phyloP scores from a whole-genome alignment of 2,797 vertebrate genomes.

The Pantherophis alleghaniensis region DNA sequence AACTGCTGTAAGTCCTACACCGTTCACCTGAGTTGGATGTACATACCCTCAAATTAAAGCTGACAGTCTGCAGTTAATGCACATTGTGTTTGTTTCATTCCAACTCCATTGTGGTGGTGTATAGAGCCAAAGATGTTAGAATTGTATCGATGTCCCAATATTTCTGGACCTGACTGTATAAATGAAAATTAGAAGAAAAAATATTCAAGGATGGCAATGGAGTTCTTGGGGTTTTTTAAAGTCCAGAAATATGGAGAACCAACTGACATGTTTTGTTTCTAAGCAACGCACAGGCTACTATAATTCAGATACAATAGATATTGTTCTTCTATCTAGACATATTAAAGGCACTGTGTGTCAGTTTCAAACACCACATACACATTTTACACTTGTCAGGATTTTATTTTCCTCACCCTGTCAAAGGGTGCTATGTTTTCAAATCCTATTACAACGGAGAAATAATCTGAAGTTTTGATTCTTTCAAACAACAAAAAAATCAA shows the following conservation, averaged over 20 bases:
- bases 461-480: conserved; percentile 32
- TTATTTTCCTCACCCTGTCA: background rate
- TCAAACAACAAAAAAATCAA: background rate
- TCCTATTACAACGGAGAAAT: conserved; percentile 19
- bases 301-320: conserved; percentile 37
- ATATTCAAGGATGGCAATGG: background rate
- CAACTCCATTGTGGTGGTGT: too few species aligned
- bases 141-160: too few species aligned
- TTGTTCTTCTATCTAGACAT: conserved; percentile 42
- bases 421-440: conserved; percentile 22
- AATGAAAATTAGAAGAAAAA: conserved; percentile 1
- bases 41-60: too few species aligned
- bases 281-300: conserved; percentile 34
- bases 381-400: conserved; percentile 7
- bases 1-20: too few species aligned
- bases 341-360: conserved; percentile 41
- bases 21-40: too few species aligned
- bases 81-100: too few species aligned
- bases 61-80: too few species aligned
- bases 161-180: background rate
- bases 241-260: background rate
- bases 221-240: background rate
- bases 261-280: conserved; percentile 14
- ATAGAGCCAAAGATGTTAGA: too few species aligned
- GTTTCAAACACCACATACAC: conserved; percentile 28